These are phyloP conservation scores for Drosophila pseudoobscura DNA, from an alignment of 1,140 invertebrate genomes.

Conservation along the genomic window DNA sequence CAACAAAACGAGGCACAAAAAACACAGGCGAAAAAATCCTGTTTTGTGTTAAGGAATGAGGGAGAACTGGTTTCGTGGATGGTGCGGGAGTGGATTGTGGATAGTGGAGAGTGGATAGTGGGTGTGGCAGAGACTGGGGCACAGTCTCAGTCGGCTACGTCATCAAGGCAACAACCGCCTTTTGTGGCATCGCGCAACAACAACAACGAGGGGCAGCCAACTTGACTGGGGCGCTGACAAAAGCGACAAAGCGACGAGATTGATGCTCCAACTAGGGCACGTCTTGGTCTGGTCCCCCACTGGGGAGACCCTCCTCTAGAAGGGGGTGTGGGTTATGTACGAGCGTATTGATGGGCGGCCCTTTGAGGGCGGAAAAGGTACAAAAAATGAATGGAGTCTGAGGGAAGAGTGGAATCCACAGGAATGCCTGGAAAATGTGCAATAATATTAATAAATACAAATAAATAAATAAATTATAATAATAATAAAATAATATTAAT, in stretches of 20 bases:
- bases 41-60: slow-evolving; percentile 63
- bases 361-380: slow-evolving; percentile 5
- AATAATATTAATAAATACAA: too few relatives aligned
- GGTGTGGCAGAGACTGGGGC: slow-evolving; percentile 53
- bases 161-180: slow-evolving; percentile 60
- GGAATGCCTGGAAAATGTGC: too few relatives aligned
- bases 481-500: too few relatives aligned
- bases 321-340: slow-evolving; percentile 47
- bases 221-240: slow-evolving; percentile 73
- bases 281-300: slow-evolving; percentile 28
- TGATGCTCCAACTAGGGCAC: slow-evolving; percentile 63
- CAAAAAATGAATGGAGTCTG: neutral
- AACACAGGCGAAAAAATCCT: slow-evolving; percentile 48
- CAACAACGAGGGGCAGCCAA: slow-evolving; percentile 65
- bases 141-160: slow-evolving; percentile 55
- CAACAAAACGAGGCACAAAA: slow-evolving; percentile 35
- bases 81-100: too few relatives aligned
- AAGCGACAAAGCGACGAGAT: slow-evolving; percentile 43
- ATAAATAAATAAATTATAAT: too few relatives aligned
- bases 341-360: slow-evolving; percentile 19
- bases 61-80: slow-evolving; percentile 64
- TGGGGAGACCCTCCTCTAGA: neutral
- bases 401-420: neutral
- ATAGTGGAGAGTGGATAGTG: slow-evolving; percentile 25
- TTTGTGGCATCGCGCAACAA: slow-evolving; percentile 35